Evolutionary conservation across 2,888 invertebrate species (phyloP).

Genomic region (Clostera curtula): DNA sequence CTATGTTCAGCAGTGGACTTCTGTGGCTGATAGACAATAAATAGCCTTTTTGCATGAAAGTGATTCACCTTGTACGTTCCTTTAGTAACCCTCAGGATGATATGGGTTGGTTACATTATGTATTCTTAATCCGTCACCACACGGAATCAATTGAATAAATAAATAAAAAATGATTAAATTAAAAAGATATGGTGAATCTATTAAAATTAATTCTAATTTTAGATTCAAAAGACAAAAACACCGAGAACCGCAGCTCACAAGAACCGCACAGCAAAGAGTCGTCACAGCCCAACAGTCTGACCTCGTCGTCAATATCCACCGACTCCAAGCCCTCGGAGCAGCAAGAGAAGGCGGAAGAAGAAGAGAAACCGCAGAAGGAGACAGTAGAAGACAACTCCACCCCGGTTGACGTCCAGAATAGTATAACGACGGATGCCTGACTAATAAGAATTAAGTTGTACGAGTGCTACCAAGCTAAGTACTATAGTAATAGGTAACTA

Average conservation of each 20-base stretch:
- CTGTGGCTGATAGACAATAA: no score
- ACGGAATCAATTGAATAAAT: no score
- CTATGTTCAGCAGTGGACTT: no score
- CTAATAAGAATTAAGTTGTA: conserved; percentile 41
- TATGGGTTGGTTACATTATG: no score
- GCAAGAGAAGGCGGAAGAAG: conserved; percentile 30
- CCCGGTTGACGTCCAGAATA: conserved; percentile 22
- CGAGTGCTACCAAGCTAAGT: conserved; percentile 38
- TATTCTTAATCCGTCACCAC: no score
- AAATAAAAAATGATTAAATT: no score
- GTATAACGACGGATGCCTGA: conserved; percentile 54
- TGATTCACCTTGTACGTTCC: no score
- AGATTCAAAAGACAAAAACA: conserved; percentile 55
- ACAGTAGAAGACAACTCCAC: conserved; percentile 19
- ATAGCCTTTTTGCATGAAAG: no score
- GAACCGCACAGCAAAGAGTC: conserved; percentile 58
- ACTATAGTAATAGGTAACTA: conserved; percentile 37
- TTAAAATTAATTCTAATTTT: conserved; percentile 7
- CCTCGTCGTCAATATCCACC: conserved; percentile 59
- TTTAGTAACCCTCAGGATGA: no score
- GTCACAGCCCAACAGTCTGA: conserved; percentile 59
- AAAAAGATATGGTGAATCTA: no score
- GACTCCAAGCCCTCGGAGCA: conserved; percentile 59
- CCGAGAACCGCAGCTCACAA: conserved; percentile 48
- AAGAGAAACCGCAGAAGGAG: no score